Evolutionary conservation across 2,113 vertebrate species (phyloP), one percentile per base, ranked within the genome.

Genomic region (Mastomys natalensis): DNA sequence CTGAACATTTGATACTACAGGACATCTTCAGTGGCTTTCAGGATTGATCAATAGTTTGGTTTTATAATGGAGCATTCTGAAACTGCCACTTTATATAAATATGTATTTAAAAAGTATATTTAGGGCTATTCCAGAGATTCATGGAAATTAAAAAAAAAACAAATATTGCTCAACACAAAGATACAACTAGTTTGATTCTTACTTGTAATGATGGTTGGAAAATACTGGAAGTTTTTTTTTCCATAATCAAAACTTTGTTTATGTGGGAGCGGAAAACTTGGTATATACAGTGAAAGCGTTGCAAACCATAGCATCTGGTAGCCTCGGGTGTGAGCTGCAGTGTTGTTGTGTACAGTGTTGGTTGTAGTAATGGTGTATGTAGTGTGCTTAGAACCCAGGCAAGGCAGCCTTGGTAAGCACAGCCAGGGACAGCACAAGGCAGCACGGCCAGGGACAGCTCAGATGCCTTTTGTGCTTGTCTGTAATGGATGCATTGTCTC

Each of bases 281-380:
- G 64, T 29, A 9, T 22, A 7, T 34, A 1, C 12, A 40, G 48
- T 0, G 16, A 55, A 37, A 58, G 15, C 4, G 2, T n/a, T 58
- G 5, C 2, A 31, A 1, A 12, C 53, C 68, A 29, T 16, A 12
- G 31, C 68, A 19, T 43, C 53, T 31, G 0, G 8, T 3, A 7
- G 2, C 29, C 51, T 16, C 0, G 11, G 4, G 64, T 53, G 31
- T n/a, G 26, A 53, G 85, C 21, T 26, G 66, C 2, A 10, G 10
- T 12, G 17, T 45, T n/a, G 10, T n/a, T n/a, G n/a, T n/a, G n/a
- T n/a, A n/a, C n/a, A n/a, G n/a, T n/a, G n/a, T 21, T 22, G 26
- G 2, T 26, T 48, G 1, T 26, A 12, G 10, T 3, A 5, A 34
- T 70, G 4, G 60, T 5, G 12, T 26, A 66, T 31, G 16, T 15